A percentile compares a stretch with the other conserved stretches of the same genome.
phyloP scores from a whole-genome alignment of 1,140 invertebrate species.

The Bactericera cockerelli region DNA sequence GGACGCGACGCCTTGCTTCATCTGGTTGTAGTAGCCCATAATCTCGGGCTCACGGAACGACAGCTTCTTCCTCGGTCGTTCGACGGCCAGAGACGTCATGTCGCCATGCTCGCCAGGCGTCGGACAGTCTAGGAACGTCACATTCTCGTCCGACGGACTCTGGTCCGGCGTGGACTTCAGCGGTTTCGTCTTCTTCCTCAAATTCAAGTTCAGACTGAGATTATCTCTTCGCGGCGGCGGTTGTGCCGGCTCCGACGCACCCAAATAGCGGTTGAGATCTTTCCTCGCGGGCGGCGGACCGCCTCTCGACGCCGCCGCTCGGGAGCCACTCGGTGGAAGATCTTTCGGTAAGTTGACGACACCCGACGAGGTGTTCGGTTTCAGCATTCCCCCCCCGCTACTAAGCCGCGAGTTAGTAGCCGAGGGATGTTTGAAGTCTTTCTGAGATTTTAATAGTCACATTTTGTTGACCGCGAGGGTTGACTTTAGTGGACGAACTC shows the following conservation, averaged over 20 bases:
- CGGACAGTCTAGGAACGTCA: background rate
- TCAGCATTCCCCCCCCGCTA: conserved; percentile 6
- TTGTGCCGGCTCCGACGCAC: background rate
- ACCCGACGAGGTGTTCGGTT: background rate
- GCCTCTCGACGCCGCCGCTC: background rate
- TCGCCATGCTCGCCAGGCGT: background rate
- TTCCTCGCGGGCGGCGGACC: background rate
- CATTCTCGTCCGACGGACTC: background rate
- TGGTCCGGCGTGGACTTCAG: background rate
- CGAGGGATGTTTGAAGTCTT: conserved; percentile 3
- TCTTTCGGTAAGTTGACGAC: conserved; percentile 1
- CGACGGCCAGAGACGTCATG: conserved; percentile 30
- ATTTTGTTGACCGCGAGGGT: background rate
- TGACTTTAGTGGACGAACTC: no score
- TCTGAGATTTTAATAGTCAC: conserved; percentile 7
- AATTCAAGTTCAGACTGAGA: background rate
- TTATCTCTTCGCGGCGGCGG: background rate
- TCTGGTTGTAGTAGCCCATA: conserved; percentile 32
- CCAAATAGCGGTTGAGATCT: conserved; percentile 5
- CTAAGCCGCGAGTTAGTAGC: background rate
- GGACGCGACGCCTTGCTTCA: conserved; percentile 24
- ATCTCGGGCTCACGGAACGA: conserved; percentile 72
- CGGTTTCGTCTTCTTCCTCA: background rate
- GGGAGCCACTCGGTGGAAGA: background rate
- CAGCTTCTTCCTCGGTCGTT: conserved; percentile 63